Conservation (phyloP, 1,140 invertebrate species). For the Coenobita brevimanus region DNA sequence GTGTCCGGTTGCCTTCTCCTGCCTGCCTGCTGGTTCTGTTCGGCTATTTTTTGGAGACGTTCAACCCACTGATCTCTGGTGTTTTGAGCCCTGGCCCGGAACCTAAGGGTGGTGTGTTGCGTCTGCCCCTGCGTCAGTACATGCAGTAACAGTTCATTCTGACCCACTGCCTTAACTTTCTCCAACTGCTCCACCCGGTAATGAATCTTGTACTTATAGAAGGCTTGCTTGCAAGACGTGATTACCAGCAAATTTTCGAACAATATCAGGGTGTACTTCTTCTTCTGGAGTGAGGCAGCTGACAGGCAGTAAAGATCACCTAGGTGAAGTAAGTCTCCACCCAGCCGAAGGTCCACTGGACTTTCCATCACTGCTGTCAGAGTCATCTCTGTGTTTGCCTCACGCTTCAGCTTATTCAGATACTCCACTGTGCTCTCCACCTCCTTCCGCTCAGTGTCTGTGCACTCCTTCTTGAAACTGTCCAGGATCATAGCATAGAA, state of each 20-base stretch:
- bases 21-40: not conserved
- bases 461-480: conserved; percentile 27
- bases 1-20: not conserved
- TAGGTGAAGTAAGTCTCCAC: conserved; percentile 32
- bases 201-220: conserved; percentile 55
- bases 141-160: conserved; percentile 22
- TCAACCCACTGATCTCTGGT: conserved; percentile 43
- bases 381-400: conserved; percentile 49
- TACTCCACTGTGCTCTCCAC: conserved; percentile 27
- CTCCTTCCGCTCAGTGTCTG: not conserved
- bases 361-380: conserved; percentile 28
- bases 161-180: not conserved
- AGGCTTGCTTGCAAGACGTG: conserved; percentile 20
- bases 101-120: conserved; percentile 12
- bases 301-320: conserved; percentile 42
- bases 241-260: conserved; percentile 52
- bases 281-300: conserved; percentile 41
- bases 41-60: conserved; percentile 35
- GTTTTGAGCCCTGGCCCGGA: not conserved
- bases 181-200: conserved; percentile 38
- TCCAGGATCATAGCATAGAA: conserved; percentile 53
- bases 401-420: conserved; percentile 39
- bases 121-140: conserved; percentile 38
- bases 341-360: conserved; percentile 43
- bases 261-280: conserved; percentile 44